Base-by-base conservation (phyloP, 2,888 invertebrate species). In the Drosophila greeni region DNA sequence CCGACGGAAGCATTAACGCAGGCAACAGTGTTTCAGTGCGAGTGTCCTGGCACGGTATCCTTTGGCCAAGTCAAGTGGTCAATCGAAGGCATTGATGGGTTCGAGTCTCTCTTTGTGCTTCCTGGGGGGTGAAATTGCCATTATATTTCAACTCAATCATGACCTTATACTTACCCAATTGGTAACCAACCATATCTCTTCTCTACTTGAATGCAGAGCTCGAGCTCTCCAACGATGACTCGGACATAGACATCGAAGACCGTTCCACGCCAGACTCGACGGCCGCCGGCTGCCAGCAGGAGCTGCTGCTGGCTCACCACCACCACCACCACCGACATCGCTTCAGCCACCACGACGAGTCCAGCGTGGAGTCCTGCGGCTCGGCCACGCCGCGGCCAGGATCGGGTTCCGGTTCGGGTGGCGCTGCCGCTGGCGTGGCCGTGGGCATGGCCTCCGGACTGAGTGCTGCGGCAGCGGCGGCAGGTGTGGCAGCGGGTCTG, bases 201-300 rank as follows among this genome's bases (percentile, higher is more conserved):
- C 18, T 12, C 9, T 14, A 0, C 9, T 23, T 9, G 2, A 8
- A 7, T 37, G 2, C 55, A 87, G 89, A 88, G 58, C 84, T 87
- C 11, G 88, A 89, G 43, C 56, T 87, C 31, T 88, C 88, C 29
- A 88, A 89, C 66, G 88, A 89, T 56, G 88, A 88, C 36, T 89
- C 88, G n/a, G 88, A 89, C 59, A 88, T 88, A 47, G 89, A 89
- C 51, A 89, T 88, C 42, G 89, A 89, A 75, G 88, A 89, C 70
- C 86, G 88, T 9, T 88, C 89, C 52, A 87, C 88, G 2, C 86
- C 89, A 11, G 88, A 88, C 52, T 87, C 88, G 5, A 74, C 76
- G 12, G 69, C 59, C 3, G 51, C 66, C 9, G 82, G 79, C 0
- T 81, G 80, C 29, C 76, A 72, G 51, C 86, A 85, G 66, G 85